Base-by-base conservation (phyloP, 2,113 vertebrate genomes). In the Athene cunicularia region DNA sequence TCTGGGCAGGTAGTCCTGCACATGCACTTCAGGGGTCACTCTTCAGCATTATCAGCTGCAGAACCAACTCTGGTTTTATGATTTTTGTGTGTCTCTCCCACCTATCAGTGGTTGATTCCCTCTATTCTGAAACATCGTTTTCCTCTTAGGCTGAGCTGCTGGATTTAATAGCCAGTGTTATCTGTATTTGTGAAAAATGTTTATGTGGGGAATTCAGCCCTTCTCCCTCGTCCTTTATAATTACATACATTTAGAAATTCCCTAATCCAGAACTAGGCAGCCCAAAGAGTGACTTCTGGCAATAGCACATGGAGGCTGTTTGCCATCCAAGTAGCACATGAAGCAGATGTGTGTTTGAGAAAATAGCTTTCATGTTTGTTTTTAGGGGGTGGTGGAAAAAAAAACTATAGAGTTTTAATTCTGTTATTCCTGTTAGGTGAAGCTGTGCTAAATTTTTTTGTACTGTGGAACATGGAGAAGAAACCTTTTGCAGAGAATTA, bases 1-100 rank as follows among this genome's bases (percentile, higher is more conserved):
- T 64, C 53, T 73, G 55, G 49, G 21, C 63, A 68, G 14, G 10
- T 10, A 12, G 45, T 37, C 33, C 47, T 41, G 26, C 39, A 74
- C 60, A 17, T 2, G 11, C 20, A 16, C 7, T 43, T 75, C 30
- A 19, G 41, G 55, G 8, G 6, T 70, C 35, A 5, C 18, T 53
- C 60, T 71, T 16, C 52, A 22, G 21, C 7, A 1, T 14, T 35
- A 18, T 0, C 10, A 0, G 8, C 27, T 89, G 67, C 58, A n/a
- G 45, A 88, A 49, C 16, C 19, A 74, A 0, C 20, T 66, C 70
- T 41, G n/a, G 11, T 10, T 80, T 74, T 88, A 19, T 0, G 4
- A 53, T 19, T 16, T 75, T 56, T 59, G 7, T 86, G 27, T 66
- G 23, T 86, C 26, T 66, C n/a, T 90, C 52, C 45, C 32, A 32